phyloP scores from a whole-genome alignment of 2,113 vertebrate genomes.

The Cyprinodon variegatus region DNA sequence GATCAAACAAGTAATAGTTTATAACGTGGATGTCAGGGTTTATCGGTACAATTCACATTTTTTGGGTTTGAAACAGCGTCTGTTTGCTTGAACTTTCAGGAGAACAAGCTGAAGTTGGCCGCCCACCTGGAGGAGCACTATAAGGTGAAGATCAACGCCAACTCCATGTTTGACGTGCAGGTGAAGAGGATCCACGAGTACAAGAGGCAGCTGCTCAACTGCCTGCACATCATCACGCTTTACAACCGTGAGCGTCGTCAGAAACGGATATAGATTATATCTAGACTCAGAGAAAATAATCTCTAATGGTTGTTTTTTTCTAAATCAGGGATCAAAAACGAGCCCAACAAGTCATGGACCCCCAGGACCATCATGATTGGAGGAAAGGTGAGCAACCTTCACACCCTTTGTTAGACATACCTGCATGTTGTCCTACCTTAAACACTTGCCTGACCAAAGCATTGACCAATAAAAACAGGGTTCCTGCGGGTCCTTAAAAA shows the following conservation, averaged over 20 bases:
- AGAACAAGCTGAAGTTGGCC: conserved; percentile 92
- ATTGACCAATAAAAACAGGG: too few relatives aligned
- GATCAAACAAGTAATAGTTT: conserved; percentile 86
- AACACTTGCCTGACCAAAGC: too few relatives aligned
- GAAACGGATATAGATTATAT: not conserved
- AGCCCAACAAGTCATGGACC: conserved; percentile 85
- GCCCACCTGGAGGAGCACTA: conserved; percentile 86
- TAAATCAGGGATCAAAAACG: conserved; percentile 86
- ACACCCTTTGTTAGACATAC: not conserved
- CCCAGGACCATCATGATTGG: conserved; percentile 92
- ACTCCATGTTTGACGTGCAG: conserved; percentile 91
- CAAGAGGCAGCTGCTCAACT: conserved; percentile 92
- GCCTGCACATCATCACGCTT: conserved; percentile 88
- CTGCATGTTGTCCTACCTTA: not conserved
- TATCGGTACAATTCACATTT: not conserved
- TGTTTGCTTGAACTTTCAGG: conserved; percentile 69
- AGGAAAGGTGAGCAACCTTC: conserved; percentile 83
- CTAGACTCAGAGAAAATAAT: not conserved
- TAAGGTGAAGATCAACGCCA: conserved; percentile 90
- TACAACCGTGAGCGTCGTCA: conserved; percentile 86
- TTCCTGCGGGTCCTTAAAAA: too few relatives aligned
- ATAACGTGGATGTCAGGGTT: not conserved
- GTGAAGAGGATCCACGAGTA: conserved; percentile 95
- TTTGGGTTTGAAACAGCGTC: not conserved
- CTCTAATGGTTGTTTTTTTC: not conserved